Conservation (phyloP, 1,140 invertebrate genomes). For the Leptoteleia sp. region DNA sequence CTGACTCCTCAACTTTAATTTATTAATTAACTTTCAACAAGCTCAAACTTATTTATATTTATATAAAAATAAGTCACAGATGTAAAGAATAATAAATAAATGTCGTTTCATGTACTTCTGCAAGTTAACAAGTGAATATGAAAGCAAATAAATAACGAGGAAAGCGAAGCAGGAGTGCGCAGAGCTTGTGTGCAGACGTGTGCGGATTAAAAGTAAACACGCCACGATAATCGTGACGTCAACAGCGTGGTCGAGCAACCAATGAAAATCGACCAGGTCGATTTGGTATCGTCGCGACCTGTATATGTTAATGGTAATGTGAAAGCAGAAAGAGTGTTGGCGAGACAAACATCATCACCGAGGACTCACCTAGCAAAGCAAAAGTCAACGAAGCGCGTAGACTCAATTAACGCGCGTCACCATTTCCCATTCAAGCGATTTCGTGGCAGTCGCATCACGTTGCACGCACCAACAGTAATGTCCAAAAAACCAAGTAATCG, state of each 20-base stretch:
- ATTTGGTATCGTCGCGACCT: not conserved
- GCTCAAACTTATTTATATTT: no score
- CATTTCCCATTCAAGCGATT: conserved; percentile 72
- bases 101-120: no score
- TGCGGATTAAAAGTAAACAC: not conserved
- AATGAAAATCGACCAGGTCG: conserved; percentile 24
- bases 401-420: conserved; percentile 78
- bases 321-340: not conserved
- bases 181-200: conserved; percentile 12
- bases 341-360: conserved; percentile 2
- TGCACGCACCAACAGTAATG: conserved; percentile 58
- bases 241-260: conserved; percentile 6
- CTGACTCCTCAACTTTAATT: no score
- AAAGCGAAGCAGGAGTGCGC: not conserved
- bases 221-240: conserved; percentile 11
- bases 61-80: no score
- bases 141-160: not conserved
- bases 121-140: not conserved
- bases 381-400: conserved; percentile 13
- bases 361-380: conserved; percentile 59
- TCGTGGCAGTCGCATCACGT: conserved; percentile 74
- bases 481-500: conserved; percentile 69
- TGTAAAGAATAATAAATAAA: no score
- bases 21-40: no score
- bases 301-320: conserved; percentile 1